These are phyloP conservation scores for Odocoileus hemionus DNA, from an alignment of 2,113 vertebrate genomes.

Conservation along the genomic window DNA sequence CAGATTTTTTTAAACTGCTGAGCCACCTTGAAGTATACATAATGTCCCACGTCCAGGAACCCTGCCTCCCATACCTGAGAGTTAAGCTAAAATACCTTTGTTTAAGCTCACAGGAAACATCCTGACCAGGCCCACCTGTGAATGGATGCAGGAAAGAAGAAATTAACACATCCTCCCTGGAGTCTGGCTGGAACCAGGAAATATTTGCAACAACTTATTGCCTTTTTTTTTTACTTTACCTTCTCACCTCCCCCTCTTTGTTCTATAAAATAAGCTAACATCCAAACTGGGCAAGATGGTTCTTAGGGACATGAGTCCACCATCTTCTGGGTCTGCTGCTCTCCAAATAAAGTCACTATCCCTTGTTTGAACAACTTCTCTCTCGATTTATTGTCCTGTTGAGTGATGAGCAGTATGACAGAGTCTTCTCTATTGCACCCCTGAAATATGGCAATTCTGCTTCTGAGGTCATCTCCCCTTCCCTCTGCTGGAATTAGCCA, in stretches of 20 bases:
- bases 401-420: fast-evolving
- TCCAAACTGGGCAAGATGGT: background rate
- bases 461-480: background rate
- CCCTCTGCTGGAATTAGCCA: background rate
- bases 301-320: background rate
- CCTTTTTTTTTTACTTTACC: background rate
- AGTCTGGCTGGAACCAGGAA: background rate
- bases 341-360: background rate
- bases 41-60: background rate
- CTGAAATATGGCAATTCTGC: background rate
- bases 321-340: background rate
- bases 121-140: background rate
- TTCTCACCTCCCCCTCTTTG: background rate
- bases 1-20: background rate
- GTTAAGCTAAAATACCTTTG: background rate
- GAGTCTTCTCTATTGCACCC: background rate
- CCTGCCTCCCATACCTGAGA: background rate
- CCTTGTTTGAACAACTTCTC: background rate
- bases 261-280: background rate
- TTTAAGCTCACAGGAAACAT: background rate
- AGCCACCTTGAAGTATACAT: background rate
- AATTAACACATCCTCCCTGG: background rate
- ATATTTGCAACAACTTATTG: background rate
- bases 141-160: background rate
- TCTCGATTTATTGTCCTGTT: background rate